Base-by-base conservation (phyloP, 2,797 vertebrate species). In the Petrocephalus sullivani region DNA sequence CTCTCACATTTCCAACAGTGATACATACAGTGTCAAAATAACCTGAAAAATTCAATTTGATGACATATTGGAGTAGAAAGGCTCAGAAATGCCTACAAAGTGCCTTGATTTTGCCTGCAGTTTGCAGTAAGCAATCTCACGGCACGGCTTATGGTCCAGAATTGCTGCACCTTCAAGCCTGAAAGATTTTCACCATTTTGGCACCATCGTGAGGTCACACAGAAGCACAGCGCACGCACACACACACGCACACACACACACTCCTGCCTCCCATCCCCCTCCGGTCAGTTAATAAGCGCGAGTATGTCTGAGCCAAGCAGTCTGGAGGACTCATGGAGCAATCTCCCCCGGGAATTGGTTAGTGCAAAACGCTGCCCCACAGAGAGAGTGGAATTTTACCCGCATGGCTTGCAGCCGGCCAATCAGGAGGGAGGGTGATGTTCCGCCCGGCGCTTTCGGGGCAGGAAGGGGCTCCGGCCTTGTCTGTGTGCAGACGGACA, bases 331-430 rank as follows among this genome's bases (percentile, higher is more conserved):
- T 91, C 92, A 92, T 92, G 91, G 90, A 91, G 89, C 90, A 92
- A 93, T 95, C 94, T 95, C 95, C 94, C 94, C 91, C 92, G 94
- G 93, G 96, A 95, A 92, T 85, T 91, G 88, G 92, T 94, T 95
- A 95, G 96, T 96, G 95, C 95, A 96, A 96, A 96, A 95, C 93
- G 92, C 93, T 94, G 90, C 93, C 94, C 94, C 71, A 91, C 94
- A 93, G 95, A 95, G 94, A 95, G 94, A 95, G 93, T 95, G 93
- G 94, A 96, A 96, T 96, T 96, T 95, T 96, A 96, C 94, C 93
- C 95, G 94, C 92, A 94, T 53, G 23, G 10, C 54, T 51, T 85
- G 4, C 53, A 51, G 78, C 78, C 8, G 19, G 75, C 41, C 78
- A 82, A 82, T 82, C 78, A 21, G 78, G 46, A 21, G 19, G 58